Conservation (phyloP, 30 jellyfish, hydroid and myxozoan genomes). For the Morbakka virulenta region DNA sequence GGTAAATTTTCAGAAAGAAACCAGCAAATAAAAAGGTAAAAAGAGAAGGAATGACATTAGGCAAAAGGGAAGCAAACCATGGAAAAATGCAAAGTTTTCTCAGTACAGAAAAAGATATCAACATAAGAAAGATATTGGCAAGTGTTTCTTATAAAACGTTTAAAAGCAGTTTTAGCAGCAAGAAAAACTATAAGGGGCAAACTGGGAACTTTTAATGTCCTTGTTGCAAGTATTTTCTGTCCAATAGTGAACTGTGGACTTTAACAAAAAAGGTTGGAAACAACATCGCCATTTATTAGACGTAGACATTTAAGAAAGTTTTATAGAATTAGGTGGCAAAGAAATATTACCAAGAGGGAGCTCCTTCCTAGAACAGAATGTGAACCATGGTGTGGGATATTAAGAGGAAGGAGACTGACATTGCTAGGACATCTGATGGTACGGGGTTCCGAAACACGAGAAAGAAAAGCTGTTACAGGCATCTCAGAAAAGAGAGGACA, state of each 20-base stretch:
- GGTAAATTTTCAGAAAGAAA: conserved; percentile 28
- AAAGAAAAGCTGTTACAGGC: neutral
- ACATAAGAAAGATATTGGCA: conserved; percentile 18
- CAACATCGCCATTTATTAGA: neutral
- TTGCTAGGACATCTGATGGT: conserved; percentile 5
- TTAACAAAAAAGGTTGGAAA: neutral
- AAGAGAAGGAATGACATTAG: conserved; percentile 47
- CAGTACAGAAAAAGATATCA: conserved; percentile 28
- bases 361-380: neutral
- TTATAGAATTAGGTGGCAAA: neutral
- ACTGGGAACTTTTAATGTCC: neutral
- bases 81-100: conserved; percentile 51
- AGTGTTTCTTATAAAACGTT: neutral
- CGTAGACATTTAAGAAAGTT: neutral
- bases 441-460: neutral
- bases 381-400: neutral
- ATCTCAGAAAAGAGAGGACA: too few species aligned
- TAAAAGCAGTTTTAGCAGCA: neutral
- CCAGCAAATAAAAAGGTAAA: conserved; percentile 18
- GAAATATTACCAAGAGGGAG: neutral
- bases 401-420: neutral
- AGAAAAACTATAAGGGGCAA: neutral
- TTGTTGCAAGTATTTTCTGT: conserved; percentile 1
- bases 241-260: conserved; percentile 5
- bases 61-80: conserved; percentile 43